Evolutionary conservation across 1,140 invertebrate species (phyloP).

Genomic region (Colletes latitarsis): DNA sequence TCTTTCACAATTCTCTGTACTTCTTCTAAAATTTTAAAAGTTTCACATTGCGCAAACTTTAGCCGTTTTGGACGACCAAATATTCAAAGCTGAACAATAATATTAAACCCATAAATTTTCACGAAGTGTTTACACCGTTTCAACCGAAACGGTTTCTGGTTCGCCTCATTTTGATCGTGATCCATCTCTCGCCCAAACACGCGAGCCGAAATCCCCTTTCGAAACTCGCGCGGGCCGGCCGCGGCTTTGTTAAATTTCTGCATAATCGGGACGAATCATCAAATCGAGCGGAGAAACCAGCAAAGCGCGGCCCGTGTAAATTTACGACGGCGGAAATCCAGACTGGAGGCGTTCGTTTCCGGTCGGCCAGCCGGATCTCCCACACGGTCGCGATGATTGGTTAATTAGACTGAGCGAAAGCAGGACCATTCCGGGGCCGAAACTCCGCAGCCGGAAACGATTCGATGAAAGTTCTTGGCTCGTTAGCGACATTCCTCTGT

Average conservation of each 20-base stretch:
- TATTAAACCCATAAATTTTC: too few relatives aligned
- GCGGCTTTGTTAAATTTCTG: neutral
- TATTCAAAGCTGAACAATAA: too few relatives aligned
- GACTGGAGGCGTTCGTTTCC: slow-evolving; percentile 54
- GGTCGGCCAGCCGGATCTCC: slow-evolving; percentile 15
- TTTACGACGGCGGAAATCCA: slow-evolving; percentile 60
- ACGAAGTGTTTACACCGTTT: too few relatives aligned
- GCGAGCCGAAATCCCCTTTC: neutral
- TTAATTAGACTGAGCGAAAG: slow-evolving; percentile 51
- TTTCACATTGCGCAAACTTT: too few relatives aligned
- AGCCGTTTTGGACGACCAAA: too few relatives aligned
- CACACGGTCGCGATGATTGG: slow-evolving; percentile 45
- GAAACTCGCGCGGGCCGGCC: neutral
- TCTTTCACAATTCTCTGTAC: too few relatives aligned
- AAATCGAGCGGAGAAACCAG: slow-evolving; percentile 45
- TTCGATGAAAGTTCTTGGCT: slow-evolving; percentile 48
- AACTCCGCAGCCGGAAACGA: slow-evolving; percentile 34
- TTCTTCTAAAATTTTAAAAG: too few relatives aligned
- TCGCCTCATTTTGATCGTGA: too few relatives aligned
- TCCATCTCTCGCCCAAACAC: neutral
- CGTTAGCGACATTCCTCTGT: slow-evolving; percentile 32
- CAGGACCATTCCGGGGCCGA: slow-evolving; percentile 8
- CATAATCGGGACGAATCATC: slow-evolving; percentile 43
- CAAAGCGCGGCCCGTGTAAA: slow-evolving; percentile 39
- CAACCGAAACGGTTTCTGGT: too few relatives aligned